Conservation (phyloP, 2,888 invertebrate genomes). For the Parnassius smintheus region DNA sequence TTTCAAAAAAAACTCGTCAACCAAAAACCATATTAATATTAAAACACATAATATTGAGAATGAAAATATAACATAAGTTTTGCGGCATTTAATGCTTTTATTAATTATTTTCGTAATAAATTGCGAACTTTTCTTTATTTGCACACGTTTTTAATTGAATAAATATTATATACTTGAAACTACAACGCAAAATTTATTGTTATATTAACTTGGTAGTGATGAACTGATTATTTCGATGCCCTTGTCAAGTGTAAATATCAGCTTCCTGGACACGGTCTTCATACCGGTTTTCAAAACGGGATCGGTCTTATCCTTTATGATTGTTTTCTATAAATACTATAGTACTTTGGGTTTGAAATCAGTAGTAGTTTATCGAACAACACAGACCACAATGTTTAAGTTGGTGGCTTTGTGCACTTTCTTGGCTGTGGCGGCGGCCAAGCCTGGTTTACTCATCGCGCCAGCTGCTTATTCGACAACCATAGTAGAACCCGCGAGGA, state of each 20-base stretch:
- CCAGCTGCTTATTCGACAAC: conserved; percentile 47
- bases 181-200: not conserved
- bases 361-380: conserved; percentile 61
- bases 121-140: not conserved
- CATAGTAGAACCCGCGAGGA: conserved; percentile 51
- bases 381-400: conserved; percentile 75
- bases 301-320: conserved; percentile 61
- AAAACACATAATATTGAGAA: too few species aligned
- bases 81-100: too few species aligned
- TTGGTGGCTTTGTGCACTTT: conserved; percentile 82
- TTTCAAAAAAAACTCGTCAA: too few species aligned
- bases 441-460: conserved; percentile 42
- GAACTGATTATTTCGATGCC: conserved; percentile 53
- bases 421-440: conserved; percentile 78
- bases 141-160: not conserved
- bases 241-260: conserved; percentile 66
- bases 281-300: conserved; percentile 68
- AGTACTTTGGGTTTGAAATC: conserved; percentile 47
- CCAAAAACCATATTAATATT: too few species aligned
- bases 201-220: conserved; percentile 43
- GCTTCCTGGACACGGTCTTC: conserved; percentile 62
- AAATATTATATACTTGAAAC: not conserved
- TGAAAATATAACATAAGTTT: too few species aligned
- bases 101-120: too few species aligned
- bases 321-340: conserved; percentile 67